Evolutionary conservation across 2,888 invertebrate species (phyloP).

Genomic region (Dexiosoma caninum): DNA sequence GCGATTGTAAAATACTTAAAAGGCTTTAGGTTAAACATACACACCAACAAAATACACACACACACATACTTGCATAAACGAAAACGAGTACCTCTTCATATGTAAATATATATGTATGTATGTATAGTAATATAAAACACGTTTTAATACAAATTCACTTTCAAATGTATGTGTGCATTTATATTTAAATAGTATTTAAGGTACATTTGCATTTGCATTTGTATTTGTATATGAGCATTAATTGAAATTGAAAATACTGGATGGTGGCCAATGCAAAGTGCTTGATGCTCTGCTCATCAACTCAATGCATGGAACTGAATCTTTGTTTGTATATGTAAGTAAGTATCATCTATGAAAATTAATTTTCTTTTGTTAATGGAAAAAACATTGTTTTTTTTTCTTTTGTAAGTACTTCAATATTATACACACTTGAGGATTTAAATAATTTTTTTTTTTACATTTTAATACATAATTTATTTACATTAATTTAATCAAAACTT

Average conservation of each 20-base stretch:
- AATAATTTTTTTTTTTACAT: slow-evolving; percentile 3
- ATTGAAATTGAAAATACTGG: slow-evolving; percentile 36
- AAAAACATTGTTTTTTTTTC: too few relatives aligned
- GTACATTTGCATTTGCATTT: neutral
- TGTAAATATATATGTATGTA: neutral
- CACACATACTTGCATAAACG: neutral
- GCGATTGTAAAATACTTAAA: slow-evolving; percentile 51
- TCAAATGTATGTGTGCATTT: neutral
- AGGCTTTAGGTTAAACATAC: neutral
- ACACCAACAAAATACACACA: neutral
- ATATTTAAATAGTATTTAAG: neutral
- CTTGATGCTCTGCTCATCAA: slow-evolving; percentile 8
- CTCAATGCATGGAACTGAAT: slow-evolving; percentile 13
- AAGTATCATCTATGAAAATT: slow-evolving; percentile 41
- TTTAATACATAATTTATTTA: slow-evolving; percentile 10
- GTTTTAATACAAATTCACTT: neutral
- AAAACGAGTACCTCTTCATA: neutral
- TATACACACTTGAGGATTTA: slow-evolving; percentile 32
- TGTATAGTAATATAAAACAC: neutral
- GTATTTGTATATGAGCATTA: slow-evolving; percentile 29
- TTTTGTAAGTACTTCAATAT: slow-evolving; percentile 12
- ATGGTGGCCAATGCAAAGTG: slow-evolving; percentile 15
- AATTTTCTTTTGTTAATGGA: slow-evolving; percentile 27
- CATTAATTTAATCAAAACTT: slow-evolving; percentile 24
- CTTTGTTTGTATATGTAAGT: neutral